Evolutionary conservation across 2,113 vertebrate species (phyloP).

Genomic region (Petromus typicus): DNA sequence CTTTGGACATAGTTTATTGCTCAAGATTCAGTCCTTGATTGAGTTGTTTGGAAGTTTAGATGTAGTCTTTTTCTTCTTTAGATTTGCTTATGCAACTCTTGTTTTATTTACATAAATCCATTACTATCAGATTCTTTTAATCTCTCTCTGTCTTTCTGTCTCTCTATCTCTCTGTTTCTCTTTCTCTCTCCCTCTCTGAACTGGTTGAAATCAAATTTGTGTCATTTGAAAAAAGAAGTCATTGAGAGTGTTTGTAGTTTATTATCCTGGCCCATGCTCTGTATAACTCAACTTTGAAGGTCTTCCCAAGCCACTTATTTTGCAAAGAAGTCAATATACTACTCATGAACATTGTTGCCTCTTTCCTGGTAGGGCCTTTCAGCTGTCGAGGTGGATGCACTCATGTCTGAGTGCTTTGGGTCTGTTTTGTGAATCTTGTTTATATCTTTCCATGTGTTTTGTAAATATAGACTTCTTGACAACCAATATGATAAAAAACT

Average conservation of each 20-base stretch:
- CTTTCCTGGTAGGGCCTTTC: background rate
- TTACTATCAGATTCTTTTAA: background rate
- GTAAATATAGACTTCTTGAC: background rate
- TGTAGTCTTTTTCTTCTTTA: background rate
- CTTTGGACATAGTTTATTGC: background rate
- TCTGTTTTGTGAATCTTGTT: background rate
- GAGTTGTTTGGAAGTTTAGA: background rate
- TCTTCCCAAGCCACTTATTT: constrained; percentile 19
- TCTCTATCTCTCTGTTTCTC: background rate
- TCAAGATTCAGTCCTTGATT: background rate
- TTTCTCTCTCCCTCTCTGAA: background rate
- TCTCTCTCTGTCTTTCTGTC: background rate
- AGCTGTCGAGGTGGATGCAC: background rate
- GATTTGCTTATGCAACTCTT: background rate
- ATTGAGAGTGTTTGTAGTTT: background rate
- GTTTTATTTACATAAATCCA: background rate
- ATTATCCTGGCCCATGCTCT: too few species aligned
- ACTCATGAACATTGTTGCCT: background rate
- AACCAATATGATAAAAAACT: background rate
- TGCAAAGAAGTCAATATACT: background rate
- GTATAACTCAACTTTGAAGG: background rate
- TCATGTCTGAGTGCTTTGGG: background rate
- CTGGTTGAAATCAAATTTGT: background rate
- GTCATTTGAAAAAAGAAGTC: background rate
- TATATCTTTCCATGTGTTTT: background rate